Base-by-base conservation (phyloP, 2,888 invertebrate species). In the Blera fallax region DNA sequence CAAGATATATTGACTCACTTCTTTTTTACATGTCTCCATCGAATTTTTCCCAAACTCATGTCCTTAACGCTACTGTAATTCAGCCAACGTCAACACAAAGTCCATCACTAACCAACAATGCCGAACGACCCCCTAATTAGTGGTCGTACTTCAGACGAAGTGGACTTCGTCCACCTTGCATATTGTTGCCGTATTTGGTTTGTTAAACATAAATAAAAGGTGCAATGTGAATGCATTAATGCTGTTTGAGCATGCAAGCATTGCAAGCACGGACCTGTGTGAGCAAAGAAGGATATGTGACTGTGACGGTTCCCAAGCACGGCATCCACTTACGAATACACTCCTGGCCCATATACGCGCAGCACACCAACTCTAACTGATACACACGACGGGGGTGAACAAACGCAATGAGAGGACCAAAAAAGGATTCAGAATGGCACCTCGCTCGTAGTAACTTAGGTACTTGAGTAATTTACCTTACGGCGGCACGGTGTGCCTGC, bases 191-290 rank as follows among this genome's bases (percentile, higher is more conserved):
- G 18, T 84, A 74, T 84, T 84, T 74, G 80, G 79, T 84, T 79
- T 80, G 80, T 70, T 79, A 74, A 80, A 84, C 84, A 80, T 64
- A 74, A 84, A 84, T 80, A 80, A 79, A 78, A 83, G 83, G 83
- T 78, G 83, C 73, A 78, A 83, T 73, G 65, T 69, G 70, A 78
- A 72, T 72, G 82, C 72, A 54, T 67, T 83, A 78, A 83, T 83
- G 65, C 60, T 67, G 29, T 67, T 73, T 52, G 29, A 40, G 52
- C 83, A 83, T 78, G 83, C 83, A 48, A 83, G 67, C 52, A 8
- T 73, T n/a, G n/a, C n/a, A 67, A 73, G 72, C 60, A 78, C 27
- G 21, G 48, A 56, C 24, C 40, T 54, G 21, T 67, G 32, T 18
- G n/a, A 58, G 37, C 52, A 45, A 60, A 67, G 40, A 10, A 60